Base-by-base conservation (phyloP, 92 coral and sea anemone species). In the Palythoa grandis region DNA sequence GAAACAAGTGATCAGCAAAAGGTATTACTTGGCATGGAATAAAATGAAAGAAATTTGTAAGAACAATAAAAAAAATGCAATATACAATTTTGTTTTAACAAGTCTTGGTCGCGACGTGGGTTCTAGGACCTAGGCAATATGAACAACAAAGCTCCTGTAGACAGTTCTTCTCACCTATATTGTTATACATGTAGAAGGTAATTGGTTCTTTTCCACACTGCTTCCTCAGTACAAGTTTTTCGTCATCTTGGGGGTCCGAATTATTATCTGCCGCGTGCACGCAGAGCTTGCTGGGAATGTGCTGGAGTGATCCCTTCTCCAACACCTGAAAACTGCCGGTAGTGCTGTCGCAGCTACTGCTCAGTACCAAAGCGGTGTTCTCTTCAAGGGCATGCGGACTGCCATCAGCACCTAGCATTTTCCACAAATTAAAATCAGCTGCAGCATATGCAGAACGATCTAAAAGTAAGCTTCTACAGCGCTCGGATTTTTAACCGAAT, bases 271-370 rank as follows among this genome's bases (percentile, higher is more conserved):
- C 85, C 10, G 85, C 60, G 14, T 80, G 85, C 22, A 80, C 85
- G 85, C 85, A 80, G 47, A 80, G 85, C 74, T 80, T 80, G 85
- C 85, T 80, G 75, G 85, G 85, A 38, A 80, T 65, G 43, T 80
- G 85, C 40, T 80, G 85, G 48, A 80, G 61, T 13, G 85, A 80
- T 9, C 85, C 85, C 20, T 50, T 80, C 29, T 66, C 47, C 23
- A 52, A 60, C 7, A 80, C 85, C 24, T 69, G 85, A 24, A 80
- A 80, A 20, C 74, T 80, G 15, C 85, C 85, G 8, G 85, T 66
- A n/a, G 74, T 19, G 24, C 85, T 80, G 57, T 80, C 85, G 47
- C 85, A 80, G 57, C 74, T 80, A 15, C 63, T 80, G 24, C 85
- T 80, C 23, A 80, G 52, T 40, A 80, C 85, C 20, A 80, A 39